Base-by-base conservation (phyloP, 2,113 vertebrate species). In the Callospermophilus lateralis region DNA sequence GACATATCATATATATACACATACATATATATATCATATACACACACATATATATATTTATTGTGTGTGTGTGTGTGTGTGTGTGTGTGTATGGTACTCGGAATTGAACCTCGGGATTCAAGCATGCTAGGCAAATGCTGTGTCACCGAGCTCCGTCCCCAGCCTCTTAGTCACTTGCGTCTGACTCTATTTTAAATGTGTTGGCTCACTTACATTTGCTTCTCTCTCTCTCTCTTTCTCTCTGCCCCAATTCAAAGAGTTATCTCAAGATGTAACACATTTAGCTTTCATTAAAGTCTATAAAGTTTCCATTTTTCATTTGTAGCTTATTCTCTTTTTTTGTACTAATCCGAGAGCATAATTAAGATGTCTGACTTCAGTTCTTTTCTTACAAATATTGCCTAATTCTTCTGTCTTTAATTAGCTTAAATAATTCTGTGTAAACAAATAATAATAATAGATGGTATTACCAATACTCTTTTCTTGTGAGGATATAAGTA, bases 311-410 rank as follows among this genome's bases (percentile, higher is more conserved):
- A 90, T 55, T 67, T 95, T 94, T 87, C 39, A 65, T 89, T 11
- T 90, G 78, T 89, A 48, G 2, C 65, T 95, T 96, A 70, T 95
- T 96, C 85, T 63, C 9, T 97, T 94, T 98, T 63, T 95, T 70
- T 94, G 97, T 98, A 81, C 96, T 98, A 92, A 85, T 96, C 51
- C 34, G 89, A 89, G 92, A 97, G 86, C 98, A 77, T 84, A 97
- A 97, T 97, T 95, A 98, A 97, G 89, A 97, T 94, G 93, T 97
- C 95, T 94, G 97, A 85, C 70, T 97, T 97, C 81, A 77, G 26
- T 94, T 96, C 96, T 89, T 53, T 74, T 4, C 93, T 70, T 81
- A 97, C 65, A 97, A 95, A 96, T 78, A 53, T 61, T 96, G 91
- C 55, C 77, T 67, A 77, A 95, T 8, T 91, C 94, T 93, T 83